These are phyloP conservation scores for Thaleichthys pacificus DNA, from an alignment of 2,797 vertebrate species.

Conservation along the genomic window DNA sequence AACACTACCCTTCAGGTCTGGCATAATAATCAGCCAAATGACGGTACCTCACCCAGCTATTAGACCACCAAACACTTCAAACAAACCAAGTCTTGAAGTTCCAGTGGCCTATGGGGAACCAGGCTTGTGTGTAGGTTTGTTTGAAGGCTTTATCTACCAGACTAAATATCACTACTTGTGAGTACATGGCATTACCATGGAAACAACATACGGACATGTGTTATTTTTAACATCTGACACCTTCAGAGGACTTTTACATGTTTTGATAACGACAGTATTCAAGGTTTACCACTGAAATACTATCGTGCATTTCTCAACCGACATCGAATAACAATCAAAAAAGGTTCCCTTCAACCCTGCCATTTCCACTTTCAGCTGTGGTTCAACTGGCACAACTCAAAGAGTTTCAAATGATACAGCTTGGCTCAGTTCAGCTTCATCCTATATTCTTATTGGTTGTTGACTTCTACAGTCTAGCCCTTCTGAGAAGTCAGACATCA, in stretches of 20 bases:
- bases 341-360: too few relatives aligned
- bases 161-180: too few relatives aligned
- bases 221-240: slow-evolving; percentile 50
- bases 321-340: background rate
- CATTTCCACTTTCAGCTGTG: too few relatives aligned
- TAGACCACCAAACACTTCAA: slow-evolving; percentile 55
- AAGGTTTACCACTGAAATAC: background rate
- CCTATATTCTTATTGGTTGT: too few relatives aligned
- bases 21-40: slow-evolving; percentile 36
- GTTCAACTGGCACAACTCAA: too few relatives aligned
- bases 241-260: slow-evolving; percentile 27
- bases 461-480: too few relatives aligned
- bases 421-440: too few relatives aligned
- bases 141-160: background rate
- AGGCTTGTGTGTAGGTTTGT: slow-evolving; percentile 25
- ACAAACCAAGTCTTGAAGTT: slow-evolving; percentile 46
- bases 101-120: slow-evolving; percentile 28
- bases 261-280: slow-evolving; percentile 29
- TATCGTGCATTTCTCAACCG: slow-evolving; percentile 2
- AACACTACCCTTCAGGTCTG: slow-evolving; percentile 25
- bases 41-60: slow-evolving; percentile 17
- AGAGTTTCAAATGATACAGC: too few relatives aligned
- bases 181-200: slow-evolving; percentile 56
- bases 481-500: too few relatives aligned
- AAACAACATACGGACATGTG: slow-evolving; percentile 50